Evolutionary conservation across 2,888 invertebrate genomes (phyloP).

Genomic region (Amaurobius ferox): DNA sequence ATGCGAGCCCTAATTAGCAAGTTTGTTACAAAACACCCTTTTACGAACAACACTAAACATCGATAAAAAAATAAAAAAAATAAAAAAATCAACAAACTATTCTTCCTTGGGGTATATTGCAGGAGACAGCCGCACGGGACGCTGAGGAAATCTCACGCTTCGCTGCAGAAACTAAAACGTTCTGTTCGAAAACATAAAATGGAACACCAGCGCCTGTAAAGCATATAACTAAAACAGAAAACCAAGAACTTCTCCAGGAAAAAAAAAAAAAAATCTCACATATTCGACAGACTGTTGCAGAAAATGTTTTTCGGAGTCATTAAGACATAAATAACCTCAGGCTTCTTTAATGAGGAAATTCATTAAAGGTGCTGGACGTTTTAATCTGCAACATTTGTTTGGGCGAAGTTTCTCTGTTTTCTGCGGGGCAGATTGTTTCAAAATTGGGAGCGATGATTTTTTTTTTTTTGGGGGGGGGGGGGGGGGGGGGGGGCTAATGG

Average conservation of each 20-base stretch:
- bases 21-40: too few relatives aligned
- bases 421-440: not conserved
- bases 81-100: too few relatives aligned
- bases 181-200: constrained; percentile 28
- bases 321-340: constrained; percentile 42
- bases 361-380: constrained; percentile 40
- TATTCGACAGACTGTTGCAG: not conserved
- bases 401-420: not conserved
- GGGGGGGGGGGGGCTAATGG: too few relatives aligned
- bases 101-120: not conserved
- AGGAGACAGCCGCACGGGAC: not conserved
- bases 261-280: not conserved
- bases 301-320: constrained; percentile 41
- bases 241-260: too few relatives aligned
- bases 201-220: constrained; percentile 14
- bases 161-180: not conserved
- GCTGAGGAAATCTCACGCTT: not conserved
- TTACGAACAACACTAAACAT: too few relatives aligned
- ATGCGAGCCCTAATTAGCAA: too few relatives aligned
- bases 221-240: constrained; percentile 38
- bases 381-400: constrained; percentile 38
- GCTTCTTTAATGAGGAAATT: constrained; percentile 51
- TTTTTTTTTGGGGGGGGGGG: too few relatives aligned
- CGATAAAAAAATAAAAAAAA: too few relatives aligned
- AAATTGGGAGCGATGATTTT: too few relatives aligned